Evolutionary conservation across 2,888 invertebrate species (phyloP), one percentile per base, ranked within the genome.

Genomic region (Platycheirus albimanus): DNA sequence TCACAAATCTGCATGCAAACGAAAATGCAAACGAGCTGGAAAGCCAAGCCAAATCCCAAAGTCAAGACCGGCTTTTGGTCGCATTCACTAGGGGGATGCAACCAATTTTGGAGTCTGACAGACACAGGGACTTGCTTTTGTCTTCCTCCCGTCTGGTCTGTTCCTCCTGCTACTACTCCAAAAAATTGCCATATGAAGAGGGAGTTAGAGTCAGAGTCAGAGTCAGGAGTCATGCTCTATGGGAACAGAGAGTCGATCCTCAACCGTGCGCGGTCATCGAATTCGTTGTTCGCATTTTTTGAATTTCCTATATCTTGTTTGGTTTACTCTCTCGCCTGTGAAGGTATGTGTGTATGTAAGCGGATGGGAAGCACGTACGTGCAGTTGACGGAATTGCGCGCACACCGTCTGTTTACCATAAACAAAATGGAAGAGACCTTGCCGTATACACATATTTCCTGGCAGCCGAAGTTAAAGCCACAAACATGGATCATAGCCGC

Each of bases 1-100:
- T 49, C 54, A 58, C 74, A 75, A 85, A 85, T 85, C 85, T 83
- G 85, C 85, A 85, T 85, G 85, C 85, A 79, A 85, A 85, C 74
- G 47, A 84, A 84, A 85, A 84, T 81, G 84, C 84, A 80, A 81
- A 75, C 84, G 54, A 85, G 74, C 8, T 54, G 52, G 17, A 33
- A 54, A 38, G 41, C 58, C 66, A 49, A 61, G 41, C 58, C 66
- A 49, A 61, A 17, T 52, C 41, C 63, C 41, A 20, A 56, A 38
- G 19, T 20, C 7, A 24, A 64, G 77, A 80, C 69, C 45, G 54
- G 51, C 67, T 49, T 45, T 51, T 51, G 33, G 52, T 30, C 63
- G 63, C 66, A 17, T 24, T 47, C 51, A 51, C 63, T 43, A 49
- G 58, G n/a, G 75, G 83, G 83, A 69, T 83, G 78, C 58, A 67